Evolutionary conservation across 1,140 invertebrate genomes (phyloP), one percentile per base, ranked within the genome.

Genomic region (Lepidurus arcticus): DNA sequence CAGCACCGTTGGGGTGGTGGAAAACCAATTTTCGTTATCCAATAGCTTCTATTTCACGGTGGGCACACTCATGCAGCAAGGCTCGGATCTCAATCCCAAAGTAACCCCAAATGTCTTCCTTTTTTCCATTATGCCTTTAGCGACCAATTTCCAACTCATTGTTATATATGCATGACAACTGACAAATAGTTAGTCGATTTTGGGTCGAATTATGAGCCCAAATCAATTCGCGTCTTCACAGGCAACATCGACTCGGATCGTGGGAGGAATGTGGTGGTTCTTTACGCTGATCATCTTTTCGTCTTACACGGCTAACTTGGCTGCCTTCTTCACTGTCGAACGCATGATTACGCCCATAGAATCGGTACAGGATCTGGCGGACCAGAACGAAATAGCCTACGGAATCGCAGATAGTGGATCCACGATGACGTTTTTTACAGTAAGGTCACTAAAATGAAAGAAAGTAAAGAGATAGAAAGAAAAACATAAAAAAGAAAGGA

Each of bases 51-150:
- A 91, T 91, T 93, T 93, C 83, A 92, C 93, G 13, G 92, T 97
- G 81, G 95, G 95, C 76, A 95, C 94, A 10, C 90, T 97, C 80
- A 96, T 97, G 94, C 94, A 97, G 85, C 95, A 97, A 88, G 95
- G 94, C 80, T 94, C 92, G 80, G 93, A 94, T 84, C 87, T 95
- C 80, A 93, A 93, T 85, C 94, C 94, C 76, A 92, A 93, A 87
- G 90, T 88, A 84, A 82, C 79, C 21, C 79, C 79, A 42, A 7
- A n/a, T 42, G n/a, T 53, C 21, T 24, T 13, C 21, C 1, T 53
- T 16, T 24, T 34, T 0, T 26, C 3, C 65, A 10, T 43, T 4
- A 3, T 34, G 34, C 34, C 53, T 21, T 65, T 21, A 65, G 53
- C 53, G 7, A 65, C 13, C 6, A 6, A 21, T 13, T 65, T 9